Evolutionary conservation across 2,797 vertebrate genomes (phyloP).

Genomic region (Sebastes diaconus): DNA sequence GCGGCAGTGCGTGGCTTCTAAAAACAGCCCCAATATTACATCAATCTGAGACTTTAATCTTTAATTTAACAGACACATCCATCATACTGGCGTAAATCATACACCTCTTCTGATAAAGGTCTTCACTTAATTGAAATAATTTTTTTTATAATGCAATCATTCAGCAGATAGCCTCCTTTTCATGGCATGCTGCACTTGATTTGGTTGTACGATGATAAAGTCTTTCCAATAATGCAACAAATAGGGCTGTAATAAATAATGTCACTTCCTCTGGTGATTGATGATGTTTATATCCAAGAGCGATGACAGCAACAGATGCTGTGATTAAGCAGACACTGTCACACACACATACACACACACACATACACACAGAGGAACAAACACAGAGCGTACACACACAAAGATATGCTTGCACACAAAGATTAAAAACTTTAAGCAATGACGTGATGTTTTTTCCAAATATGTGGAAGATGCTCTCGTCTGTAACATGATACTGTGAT

Average conservation of each 20-base stretch:
- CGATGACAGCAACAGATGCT: conserved; percentile 66
- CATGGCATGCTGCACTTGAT: neutral
- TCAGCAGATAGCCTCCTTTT: conserved; percentile 10
- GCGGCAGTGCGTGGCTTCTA: conserved; percentile 25
- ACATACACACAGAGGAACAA: neutral
- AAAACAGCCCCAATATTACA: conserved; percentile 45
- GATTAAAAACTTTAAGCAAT: neutral
- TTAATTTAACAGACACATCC: conserved; percentile 39
- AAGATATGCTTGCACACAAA: neutral
- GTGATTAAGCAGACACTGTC: conserved; percentile 48
- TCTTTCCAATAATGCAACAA: conserved; percentile 52
- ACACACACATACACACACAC: neutral
- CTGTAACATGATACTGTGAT: neutral
- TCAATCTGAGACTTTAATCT: conserved; percentile 36
- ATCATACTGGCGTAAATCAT: conserved; percentile 21
- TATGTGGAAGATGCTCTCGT: neutral
- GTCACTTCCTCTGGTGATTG: conserved; percentile 58
- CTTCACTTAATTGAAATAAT: conserved; percentile 43
- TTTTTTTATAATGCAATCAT: conserved; percentile 13
- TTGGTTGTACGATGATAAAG: conserved; percentile 21
- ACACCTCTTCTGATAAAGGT: conserved; percentile 19
- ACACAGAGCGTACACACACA: neutral
- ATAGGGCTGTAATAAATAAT: conserved; percentile 40
- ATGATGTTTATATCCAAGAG: conserved; percentile 69
- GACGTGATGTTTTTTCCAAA: neutral